Percentiles rank a stretch among this genome's conserved stretches.
These are phyloP conservation scores for Poeciliopsis gracilis DNA, from an alignment of 2,797 vertebrate species.

Conservation along the genomic window DNA sequence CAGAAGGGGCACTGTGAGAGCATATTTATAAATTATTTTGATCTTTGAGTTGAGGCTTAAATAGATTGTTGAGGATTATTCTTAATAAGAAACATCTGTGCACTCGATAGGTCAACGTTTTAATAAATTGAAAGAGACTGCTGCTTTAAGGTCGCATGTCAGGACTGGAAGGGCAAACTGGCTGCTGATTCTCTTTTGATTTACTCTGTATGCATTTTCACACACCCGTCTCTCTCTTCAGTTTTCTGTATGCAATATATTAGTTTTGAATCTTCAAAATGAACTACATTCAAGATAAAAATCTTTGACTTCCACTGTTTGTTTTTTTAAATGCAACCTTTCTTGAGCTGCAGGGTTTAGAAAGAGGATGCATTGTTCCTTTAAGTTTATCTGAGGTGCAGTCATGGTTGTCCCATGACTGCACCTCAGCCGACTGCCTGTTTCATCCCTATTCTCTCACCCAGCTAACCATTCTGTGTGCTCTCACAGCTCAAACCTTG, in stretches of 20 bases:
- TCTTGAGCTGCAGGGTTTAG: neutral
- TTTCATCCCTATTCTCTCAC: constrained; percentile 14
- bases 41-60: constrained; percentile 30
- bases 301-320: neutral
- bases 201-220: constrained; percentile 7
- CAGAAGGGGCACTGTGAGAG: constrained; percentile 19
- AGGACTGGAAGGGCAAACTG: constrained; percentile 4
- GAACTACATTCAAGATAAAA: neutral
- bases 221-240: neutral
- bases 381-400: constrained; percentile 17
- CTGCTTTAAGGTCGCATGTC: constrained; percentile 31
- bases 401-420: constrained; percentile 53
- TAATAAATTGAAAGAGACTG: constrained; percentile 39
- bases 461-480: constrained; percentile 7
- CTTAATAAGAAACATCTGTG: neutral
- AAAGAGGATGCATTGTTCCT: neutral
- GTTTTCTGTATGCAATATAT: neutral
- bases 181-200: constrained; percentile 20
- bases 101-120: constrained; percentile 56
- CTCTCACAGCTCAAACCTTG: constrained; percentile 48
- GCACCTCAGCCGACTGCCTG: constrained; percentile 33
- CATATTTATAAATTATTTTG: constrained; percentile 31
- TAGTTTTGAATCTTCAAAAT: neutral
- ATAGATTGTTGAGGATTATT: constrained; percentile 43
- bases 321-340: neutral